Conservation (phyloP, 2,113 vertebrate species). For the Tympanuchus pallidicinctus region DNA sequence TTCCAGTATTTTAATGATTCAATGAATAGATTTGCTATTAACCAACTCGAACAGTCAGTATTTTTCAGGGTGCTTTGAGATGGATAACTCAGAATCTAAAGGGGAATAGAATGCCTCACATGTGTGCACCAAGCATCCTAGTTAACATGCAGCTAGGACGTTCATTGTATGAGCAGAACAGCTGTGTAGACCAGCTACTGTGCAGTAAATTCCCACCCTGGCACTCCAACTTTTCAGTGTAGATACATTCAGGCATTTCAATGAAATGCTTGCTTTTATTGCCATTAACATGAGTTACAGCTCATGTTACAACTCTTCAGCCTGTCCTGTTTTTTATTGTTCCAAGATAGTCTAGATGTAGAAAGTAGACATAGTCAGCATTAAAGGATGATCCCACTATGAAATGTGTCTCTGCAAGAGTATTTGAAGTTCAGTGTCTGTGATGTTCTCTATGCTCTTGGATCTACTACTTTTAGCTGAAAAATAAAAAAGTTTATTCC, state of each 20-base stretch:
- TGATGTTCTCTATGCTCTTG: background rate
- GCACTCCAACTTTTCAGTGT: background rate
- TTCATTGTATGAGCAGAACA: background rate
- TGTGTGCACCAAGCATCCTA: background rate
- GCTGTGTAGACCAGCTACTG: slow-evolving; percentile 27
- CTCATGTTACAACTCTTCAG: background rate
- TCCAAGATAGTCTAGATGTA: background rate
- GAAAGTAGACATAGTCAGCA: background rate
- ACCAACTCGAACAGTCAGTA: background rate
- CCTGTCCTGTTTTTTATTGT: background rate
- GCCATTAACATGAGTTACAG: background rate
- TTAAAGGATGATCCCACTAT: background rate
- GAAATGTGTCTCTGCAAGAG: slow-evolving; percentile 23
- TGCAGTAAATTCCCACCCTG: slow-evolving; percentile 23
- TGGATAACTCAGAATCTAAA: background rate
- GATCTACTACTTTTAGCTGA: slow-evolving; percentile 27
- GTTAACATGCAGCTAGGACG: slow-evolving; percentile 1
- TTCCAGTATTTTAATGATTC: background rate
- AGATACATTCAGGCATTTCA: slow-evolving; percentile 39
- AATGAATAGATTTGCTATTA: background rate
- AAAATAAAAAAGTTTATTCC: slow-evolving; percentile 25
- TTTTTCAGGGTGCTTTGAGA: background rate
- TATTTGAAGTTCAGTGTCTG: slow-evolving; percentile 20
- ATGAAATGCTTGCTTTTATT: slow-evolving; percentile 7
- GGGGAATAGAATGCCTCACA: background rate